phyloP scores from a whole-genome alignment of 2,797 vertebrate genomes.

The Hoplostethus mediterraneus region DNA sequence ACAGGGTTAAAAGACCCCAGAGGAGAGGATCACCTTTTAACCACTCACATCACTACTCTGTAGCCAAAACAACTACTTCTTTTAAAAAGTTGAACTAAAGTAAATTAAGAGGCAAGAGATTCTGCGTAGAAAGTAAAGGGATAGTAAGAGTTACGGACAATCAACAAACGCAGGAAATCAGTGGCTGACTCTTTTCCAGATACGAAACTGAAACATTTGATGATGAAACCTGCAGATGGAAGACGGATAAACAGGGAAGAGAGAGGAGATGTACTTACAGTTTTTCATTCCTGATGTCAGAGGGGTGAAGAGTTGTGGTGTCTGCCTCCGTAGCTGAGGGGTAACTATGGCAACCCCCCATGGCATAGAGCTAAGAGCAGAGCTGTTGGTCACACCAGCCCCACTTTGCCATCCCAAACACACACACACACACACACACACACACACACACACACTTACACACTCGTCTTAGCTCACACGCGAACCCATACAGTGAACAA shows the following conservation, averaged over 20 bases:
- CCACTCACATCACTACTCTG: background rate
- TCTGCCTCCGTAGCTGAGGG: slow-evolving; percentile 75
- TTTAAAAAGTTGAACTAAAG: background rate
- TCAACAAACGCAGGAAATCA: background rate
- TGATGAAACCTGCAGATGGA: background rate
- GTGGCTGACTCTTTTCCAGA: too few relatives aligned
- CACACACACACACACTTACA: slow-evolving; percentile 52
- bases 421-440: slow-evolving; percentile 54
- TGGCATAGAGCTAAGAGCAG: slow-evolving; percentile 76
- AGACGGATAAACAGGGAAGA: too few relatives aligned
- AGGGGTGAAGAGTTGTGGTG: slow-evolving; percentile 60
- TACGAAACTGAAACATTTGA: background rate
- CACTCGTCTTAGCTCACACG: slow-evolving; percentile 49
- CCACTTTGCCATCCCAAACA: slow-evolving; percentile 80
- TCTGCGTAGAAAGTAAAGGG: background rate
- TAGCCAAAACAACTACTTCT: background rate
- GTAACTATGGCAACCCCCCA: slow-evolving; percentile 87
- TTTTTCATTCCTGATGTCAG: slow-evolving; percentile 74
- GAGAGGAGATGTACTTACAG: slow-evolving; percentile 70
- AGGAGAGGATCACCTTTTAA: background rate
- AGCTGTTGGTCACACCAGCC: slow-evolving; percentile 64
- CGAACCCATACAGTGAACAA: slow-evolving; percentile 49
- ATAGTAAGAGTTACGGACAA: background rate
- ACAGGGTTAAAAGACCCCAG: background rate
- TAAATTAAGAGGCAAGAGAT: background rate